Conservation (phyloP, 2,113 vertebrate species). For the Lepus americanus region DNA sequence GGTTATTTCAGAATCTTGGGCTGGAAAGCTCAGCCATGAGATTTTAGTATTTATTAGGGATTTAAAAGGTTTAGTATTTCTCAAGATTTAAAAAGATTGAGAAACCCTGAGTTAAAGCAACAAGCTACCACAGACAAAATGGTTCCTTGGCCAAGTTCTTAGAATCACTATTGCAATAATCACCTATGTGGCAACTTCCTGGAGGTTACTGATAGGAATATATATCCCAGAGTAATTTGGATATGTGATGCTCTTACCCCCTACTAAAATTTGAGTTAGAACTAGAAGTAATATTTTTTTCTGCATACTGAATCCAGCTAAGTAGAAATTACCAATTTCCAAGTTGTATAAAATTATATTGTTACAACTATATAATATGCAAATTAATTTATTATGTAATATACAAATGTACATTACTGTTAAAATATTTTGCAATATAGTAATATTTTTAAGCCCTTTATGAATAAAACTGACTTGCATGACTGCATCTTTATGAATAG, state of each 20-base stretch:
- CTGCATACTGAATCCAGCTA: constrained; percentile 28
- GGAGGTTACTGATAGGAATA: constrained; percentile 24
- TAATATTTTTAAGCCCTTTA: constrained; percentile 47
- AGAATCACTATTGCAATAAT: not conserved
- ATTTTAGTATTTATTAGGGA: constrained; percentile 43
- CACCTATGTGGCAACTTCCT: not conserved
- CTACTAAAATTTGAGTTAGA: constrained; percentile 27
- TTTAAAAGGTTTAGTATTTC: no score
- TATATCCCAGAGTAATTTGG: not conserved
- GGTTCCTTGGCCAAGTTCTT: not conserved
- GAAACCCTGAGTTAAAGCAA: not conserved
- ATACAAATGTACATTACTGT: not conserved
- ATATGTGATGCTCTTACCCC: not conserved
- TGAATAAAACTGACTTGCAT: constrained; percentile 54
- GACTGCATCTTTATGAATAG: constrained; percentile 10
- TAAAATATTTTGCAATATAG: not conserved
- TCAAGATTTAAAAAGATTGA: not conserved
- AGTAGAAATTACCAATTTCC: constrained; percentile 5
- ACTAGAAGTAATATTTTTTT: constrained; percentile 25
- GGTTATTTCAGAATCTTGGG: not conserved
- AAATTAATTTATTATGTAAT: not conserved
- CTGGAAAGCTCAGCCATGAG: not conserved
- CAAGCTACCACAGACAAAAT: constrained; percentile 10
- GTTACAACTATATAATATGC: not conserved
- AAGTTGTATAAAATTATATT: constrained; percentile 10